Conservation (phyloP, 1,140 invertebrate genomes). For the Lethocerus indicus region DNA sequence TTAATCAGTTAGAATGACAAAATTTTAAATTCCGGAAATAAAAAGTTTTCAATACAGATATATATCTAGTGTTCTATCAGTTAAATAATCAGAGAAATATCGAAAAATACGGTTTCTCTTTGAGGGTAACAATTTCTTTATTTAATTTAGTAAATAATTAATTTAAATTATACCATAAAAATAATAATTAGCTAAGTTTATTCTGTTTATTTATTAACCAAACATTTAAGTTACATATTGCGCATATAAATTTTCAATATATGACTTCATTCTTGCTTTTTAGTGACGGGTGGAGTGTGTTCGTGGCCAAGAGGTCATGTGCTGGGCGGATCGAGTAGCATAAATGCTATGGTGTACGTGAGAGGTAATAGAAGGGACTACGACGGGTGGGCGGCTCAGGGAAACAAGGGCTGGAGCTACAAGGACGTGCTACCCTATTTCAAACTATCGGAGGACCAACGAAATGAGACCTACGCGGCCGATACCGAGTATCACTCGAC, state of each 20-base stretch:
- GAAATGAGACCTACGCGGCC: constrained; percentile 33
- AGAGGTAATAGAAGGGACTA: constrained; percentile 38
- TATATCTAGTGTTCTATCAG: not conserved
- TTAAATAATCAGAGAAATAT: not conserved
- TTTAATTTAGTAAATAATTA: not conserved
- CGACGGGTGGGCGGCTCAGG: constrained; percentile 31
- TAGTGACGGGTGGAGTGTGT: constrained; percentile 16
- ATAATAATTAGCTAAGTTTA: not conserved
- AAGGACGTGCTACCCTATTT: constrained; percentile 69
- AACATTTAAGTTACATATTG: not conserved
- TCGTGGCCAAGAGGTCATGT: constrained; percentile 27
- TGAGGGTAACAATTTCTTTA: not conserved
- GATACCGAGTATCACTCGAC: constrained; percentile 47
- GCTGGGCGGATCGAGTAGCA: constrained; percentile 40
- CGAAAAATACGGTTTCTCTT: not conserved
- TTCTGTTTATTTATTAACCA: not conserved
- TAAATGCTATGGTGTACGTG: constrained; percentile 45
- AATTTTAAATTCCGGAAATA: not conserved
- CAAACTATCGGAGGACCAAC: constrained; percentile 50
- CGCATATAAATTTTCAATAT: not conserved
- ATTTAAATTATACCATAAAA: not conserved
- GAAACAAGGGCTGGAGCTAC: constrained; percentile 45
- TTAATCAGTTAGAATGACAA: not conserved
- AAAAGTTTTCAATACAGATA: not conserved
- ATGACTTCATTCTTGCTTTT: constrained; percentile 1